These are phyloP conservation scores for Okapia johnstoni DNA, from an alignment of 2,113 vertebrate species.

Conservation along the genomic window DNA sequence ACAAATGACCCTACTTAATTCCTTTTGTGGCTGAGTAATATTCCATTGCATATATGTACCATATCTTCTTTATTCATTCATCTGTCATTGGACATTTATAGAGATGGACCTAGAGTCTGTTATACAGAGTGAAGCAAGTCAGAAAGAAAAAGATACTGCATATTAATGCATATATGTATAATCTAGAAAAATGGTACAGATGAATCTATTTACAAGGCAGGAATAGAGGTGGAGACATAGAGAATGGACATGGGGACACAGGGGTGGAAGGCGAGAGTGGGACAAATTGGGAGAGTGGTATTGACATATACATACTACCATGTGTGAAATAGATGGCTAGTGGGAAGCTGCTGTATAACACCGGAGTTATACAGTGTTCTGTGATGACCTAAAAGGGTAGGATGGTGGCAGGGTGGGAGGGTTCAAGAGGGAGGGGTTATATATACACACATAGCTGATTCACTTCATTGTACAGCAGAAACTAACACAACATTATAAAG, in stretches of 20 bases:
- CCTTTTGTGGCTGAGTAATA: neutral
- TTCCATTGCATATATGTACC: neutral
- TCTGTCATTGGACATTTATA: neutral
- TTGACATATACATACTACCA: neutral
- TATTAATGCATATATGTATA: neutral
- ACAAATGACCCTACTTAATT: neutral
- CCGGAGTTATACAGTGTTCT: neutral
- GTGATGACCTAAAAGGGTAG: neutral
- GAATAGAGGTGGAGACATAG: neutral
- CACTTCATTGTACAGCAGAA: neutral
- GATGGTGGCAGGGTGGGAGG: neutral
- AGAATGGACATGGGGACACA: neutral
- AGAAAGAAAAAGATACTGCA: neutral
- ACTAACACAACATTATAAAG: neutral
- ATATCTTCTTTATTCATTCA: neutral
- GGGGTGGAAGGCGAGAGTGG: neutral
- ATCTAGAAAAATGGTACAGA: neutral
- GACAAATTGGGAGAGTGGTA: neutral
- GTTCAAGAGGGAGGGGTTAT: neutral
- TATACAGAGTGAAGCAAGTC: neutral
- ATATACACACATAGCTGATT: neutral
- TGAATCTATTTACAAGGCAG: neutral
- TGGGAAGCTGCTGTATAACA: neutral
- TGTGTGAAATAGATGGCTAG: neutral
- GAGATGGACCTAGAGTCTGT: neutral